Evolutionary conservation across 2,113 vertebrate genomes (phyloP), one percentile per base, ranked within the genome.

Genomic region (Corapipo altera): DNA sequence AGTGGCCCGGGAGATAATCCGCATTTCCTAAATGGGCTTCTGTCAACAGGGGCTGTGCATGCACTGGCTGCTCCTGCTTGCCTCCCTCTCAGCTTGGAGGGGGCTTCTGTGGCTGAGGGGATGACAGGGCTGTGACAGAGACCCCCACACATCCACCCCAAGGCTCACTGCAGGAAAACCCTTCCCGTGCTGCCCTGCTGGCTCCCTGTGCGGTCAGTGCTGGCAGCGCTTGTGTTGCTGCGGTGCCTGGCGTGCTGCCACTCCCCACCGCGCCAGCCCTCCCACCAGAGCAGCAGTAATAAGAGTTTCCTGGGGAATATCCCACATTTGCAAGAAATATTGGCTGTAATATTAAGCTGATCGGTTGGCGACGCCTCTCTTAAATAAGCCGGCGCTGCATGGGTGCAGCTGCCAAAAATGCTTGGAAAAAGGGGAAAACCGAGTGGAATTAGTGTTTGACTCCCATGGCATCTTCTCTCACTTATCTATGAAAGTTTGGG

Each of bases 271-370:
- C 0, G 2, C 59, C 0, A 1, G 49, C 91, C 75, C 86, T 94
- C 88, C 92, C 73, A 81, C 76, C 33, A 5, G 2, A 73, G 54
- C 51, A 84, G 39, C 70, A 51, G 51, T 57, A 79, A 43, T 35
- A 76, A 59, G 62, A 85, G 32, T 49, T 93, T 91, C 93, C 77
- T 78, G 52, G 74, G 94, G 81, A 95, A 95, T 93, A 95, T 39
- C 90, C 93, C 88, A 71, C 67, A 80, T 82, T 72, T 94, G 61
- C 72, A 81, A 93, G 51, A 81, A 71, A 64, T 83, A 92, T 6
- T 59, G 75, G 33, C 75, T 71, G 41, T 64, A 81, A 83, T 75
- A 30, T 17, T 14, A 95, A 84, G 43, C 24, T 2, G 7, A 72
- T 90, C 55, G 75, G 52, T 39, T 52, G 67, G 71, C 1, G 0